These are phyloP conservation scores for Dryoscopus gambensis DNA, from an alignment of 2,113 vertebrate species.

Conservation along the genomic window DNA sequence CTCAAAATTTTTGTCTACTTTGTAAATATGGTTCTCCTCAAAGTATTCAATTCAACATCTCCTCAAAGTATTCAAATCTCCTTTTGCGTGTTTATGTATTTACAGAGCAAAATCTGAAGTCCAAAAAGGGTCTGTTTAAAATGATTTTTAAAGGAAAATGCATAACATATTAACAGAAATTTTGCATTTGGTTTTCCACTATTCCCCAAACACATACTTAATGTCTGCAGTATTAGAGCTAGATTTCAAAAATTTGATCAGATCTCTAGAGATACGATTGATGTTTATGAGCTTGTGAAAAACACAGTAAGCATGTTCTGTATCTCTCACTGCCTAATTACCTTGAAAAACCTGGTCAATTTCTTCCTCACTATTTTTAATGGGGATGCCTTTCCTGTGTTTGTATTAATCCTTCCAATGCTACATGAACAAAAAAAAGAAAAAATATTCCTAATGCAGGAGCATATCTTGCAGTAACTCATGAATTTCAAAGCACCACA, in stretches of 20 bases:
- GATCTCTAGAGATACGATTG: neutral
- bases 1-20: neutral
- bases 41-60: neutral
- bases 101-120: neutral
- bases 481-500: neutral
- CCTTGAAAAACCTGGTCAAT: neutral
- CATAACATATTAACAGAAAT: neutral
- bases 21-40: neutral
- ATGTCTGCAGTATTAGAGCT: neutral
- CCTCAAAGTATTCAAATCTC: neutral
- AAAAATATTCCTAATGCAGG: neutral
- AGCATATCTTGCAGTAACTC: neutral
- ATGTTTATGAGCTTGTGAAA: neutral
- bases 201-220: neutral
- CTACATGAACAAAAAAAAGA: neutral
- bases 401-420: neutral
- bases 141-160: neutral
- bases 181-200: neutral
- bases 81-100: neutral
- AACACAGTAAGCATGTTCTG: accelerated
- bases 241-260: neutral
- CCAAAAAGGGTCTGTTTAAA: neutral
- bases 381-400: neutral
- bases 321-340: neutral
- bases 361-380: neutral